Evolutionary conservation across 1,140 invertebrate genomes (phyloP), one percentile per base, ranked within the genome.

Genomic region (Phenacoccus solenopsis): DNA sequence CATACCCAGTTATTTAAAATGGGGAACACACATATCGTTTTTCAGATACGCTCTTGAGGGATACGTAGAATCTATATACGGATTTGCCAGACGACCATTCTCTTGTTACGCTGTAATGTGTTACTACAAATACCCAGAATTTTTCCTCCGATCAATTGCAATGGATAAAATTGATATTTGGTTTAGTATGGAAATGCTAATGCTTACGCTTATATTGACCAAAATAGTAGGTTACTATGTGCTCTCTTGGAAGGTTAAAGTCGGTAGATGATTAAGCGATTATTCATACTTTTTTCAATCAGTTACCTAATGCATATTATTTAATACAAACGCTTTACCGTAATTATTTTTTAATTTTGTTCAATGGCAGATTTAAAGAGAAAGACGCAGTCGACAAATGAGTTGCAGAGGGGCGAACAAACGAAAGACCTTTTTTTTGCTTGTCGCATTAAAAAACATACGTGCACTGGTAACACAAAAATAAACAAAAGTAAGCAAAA

Each of bases 11-110:
- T 93, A 94, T 76, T 78, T 96, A 0, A 85, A 88, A 74, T 95
- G 92, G 91, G 88, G 94, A 0, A 92, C 88, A 27, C 90, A 94
- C 75, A 79, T 94, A 57, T 94, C 91, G 20, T 96, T 93, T 76
- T 79, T 95, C 24, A 82, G 92, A 75, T 96, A 93, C 76, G 90
- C 89, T 3, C 82, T 95, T n/a, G 93, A 96, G 80, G 90, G 91
- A 64, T 81, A 80, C 49, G 85, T 92, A 16, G 82, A 84, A n/a
- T 86, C 91, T 1, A 89, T 96, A 68, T 96, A 94, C 75, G 90
- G 92, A 0, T 77, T 87, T 35, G 80, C 90, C 73, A 81, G 93
- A 70, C 78, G 81, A 0, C 82, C 78, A 5, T 77, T 93, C 10
- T 80, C 81, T 0, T 91, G 90, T 76, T 78, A 84, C 69, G 80